Base-by-base conservation (phyloP, 2,797 vertebrate genomes). In the Halcyon leucocephala region DNA sequence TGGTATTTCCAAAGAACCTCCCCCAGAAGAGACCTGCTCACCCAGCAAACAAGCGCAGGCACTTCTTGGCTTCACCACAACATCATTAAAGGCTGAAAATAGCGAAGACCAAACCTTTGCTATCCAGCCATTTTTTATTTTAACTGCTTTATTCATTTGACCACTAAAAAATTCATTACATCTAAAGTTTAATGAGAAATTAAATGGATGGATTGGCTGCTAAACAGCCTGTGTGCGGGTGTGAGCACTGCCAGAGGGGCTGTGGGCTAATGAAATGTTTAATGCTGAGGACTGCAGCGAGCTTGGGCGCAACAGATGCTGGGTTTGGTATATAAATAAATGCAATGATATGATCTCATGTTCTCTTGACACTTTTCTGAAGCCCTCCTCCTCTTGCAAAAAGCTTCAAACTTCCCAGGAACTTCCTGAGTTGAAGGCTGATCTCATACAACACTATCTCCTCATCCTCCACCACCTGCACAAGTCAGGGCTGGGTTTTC, bases 261-360 rank as follows among this genome's bases (percentile, higher is more conserved):
- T 93, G 96, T 95, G 93, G 96, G 96, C 94, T 95, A 96, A 96
- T 94, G 94, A 95, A 96, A 95, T 95, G 91, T 93, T 96, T 95
- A 95, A 94, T 94, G 92, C 93, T 93, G 90, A 93, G 92, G 82
- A 90, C 93, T 95, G 83, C 94, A 94, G 81, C 13, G 9, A 93
- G 88, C 80, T 81, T 70, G 89, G 74, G 91, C 37, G 1, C 96
- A 96, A 86, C 96, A 96, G 94, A 94, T 96, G 96, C 94, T 1
- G 12, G 88, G 71, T 90, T 94, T 91, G 78, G 83, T 83, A 72
- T 94, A 96, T 94, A 97, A 96, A 97, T 95, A 95, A 92, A 86
- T 1, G 41, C 86, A 95, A 46, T 60, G 88, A 70, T 94, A 93
- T 94, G 89, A 90, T 86, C 94, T 96, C 96, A 95, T 96, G 93